Evolutionary conservation across 1,140 invertebrate species (phyloP), one percentile per base, ranked within the genome.

Genomic region (Glossosoma conforme): DNA sequence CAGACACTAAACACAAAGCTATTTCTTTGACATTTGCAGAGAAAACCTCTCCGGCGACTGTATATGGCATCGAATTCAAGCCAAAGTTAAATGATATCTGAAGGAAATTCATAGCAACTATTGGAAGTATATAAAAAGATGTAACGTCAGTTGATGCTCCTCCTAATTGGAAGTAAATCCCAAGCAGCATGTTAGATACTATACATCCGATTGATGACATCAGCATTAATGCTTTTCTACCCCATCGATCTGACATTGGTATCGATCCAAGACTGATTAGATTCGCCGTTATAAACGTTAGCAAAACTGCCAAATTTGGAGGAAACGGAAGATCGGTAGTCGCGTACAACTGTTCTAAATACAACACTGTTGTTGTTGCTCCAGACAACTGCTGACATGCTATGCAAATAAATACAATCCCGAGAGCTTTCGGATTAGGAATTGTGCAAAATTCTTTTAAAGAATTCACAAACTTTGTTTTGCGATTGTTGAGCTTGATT

Each of bases 21-120:
- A 55, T 14, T 44, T 55, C 53, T 38, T 44, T 55, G 5, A 38
- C 45, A 21, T 55, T 49, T 9, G 41, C 38, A 11, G 53, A 49
- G 18, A 55, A 49, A 13, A 55, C 32, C 41, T 55, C 53, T 11
- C 53, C 53, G 13, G 53, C 53, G 9, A 49, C 45, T 14, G 15
- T 44, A 33, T 55, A 55, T 5, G 53, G 53, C 28, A 55, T 38
- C 10, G 53, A 24, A 20, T 20, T 38, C 13, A 55, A 40, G 2
- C 53, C 53, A 1, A 55, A 11, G 17, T 10, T 22, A 5, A 47
- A 41, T 11, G 45, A 49, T 8, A 44, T 24, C 24, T 44, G 21
- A 14, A 55, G 24, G 0, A 47, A 9, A 14, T 44, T 44, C 9
- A 55, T 35, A n/a, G 41, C 53, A 2, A 45, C 21, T n/a, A 55